Evolutionary conservation across 2,113 vertebrate species (phyloP), one percentile per base, ranked within the genome.

Genomic region (Hippolais icterina): DNA sequence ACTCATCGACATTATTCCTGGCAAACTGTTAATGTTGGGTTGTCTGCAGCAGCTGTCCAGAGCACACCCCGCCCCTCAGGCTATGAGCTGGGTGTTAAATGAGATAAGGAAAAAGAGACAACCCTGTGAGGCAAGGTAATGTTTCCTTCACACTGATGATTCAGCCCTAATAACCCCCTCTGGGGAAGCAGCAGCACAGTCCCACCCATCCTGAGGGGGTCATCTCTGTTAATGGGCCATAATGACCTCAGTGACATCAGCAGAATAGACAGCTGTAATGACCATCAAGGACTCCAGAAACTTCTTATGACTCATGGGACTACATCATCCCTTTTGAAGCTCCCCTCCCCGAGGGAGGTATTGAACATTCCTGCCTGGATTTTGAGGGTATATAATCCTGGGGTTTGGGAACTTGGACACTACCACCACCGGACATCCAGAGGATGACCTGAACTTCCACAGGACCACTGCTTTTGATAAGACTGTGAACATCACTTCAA

Each of bases 271-370:
- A 72, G 18, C 57, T 46, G 49, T 17, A 61, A 13, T 35, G 27
- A 20, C 39, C 17, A 37, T 9, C 47, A 18, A 33, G 47, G 33
- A 21, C 14, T 83, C 39, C 39, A 72, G 31, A 72, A 39, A 15
- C 4, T 9, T 25, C 14, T 31, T 18, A 22, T 63, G 11, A 28
- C 23, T 72, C 28, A 23, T 1, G 3, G 29, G 29, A 74, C 6
- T 41, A 28, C 24, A 24, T 12, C 12, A 47, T n/a, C 5, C n/a
- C 10, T 19, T 15, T 24, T 24, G 50, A 41, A 56, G 12, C 28
- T 41, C 9, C 1, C 3, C 1, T 1, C 9, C 18, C 35, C 1
- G 0, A 39, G 11, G 10, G 6, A 74, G 15, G 8, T 28, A 15
- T 28, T n/a, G 15, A 47, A 56, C 23, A 15, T 19, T 56, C 15